Evolutionary conservation across 2,888 invertebrate genomes (phyloP).

Genomic region (Peribatodes rhomboidaria): DNA sequence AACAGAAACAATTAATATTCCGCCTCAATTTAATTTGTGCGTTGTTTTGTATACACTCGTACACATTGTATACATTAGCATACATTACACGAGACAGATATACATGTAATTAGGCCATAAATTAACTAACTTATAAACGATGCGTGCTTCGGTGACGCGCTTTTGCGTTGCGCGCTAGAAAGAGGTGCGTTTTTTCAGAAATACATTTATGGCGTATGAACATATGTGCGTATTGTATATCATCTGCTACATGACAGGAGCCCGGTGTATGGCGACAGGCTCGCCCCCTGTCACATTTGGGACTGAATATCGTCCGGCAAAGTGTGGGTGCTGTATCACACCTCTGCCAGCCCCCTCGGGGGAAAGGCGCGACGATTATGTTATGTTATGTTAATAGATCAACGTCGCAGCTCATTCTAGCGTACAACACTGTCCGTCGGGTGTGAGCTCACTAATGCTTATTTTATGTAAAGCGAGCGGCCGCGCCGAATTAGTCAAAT

Average conservation of each 20-base stretch:
- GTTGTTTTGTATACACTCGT: slow-evolving; percentile 53
- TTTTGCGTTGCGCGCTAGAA: background rate
- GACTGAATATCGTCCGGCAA: no score
- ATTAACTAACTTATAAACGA: slow-evolving; percentile 63
- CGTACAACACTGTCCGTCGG: slow-evolving; percentile 4
- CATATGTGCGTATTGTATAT: no score
- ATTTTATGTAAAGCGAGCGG: slow-evolving; percentile 38
- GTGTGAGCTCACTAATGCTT: slow-evolving; percentile 31
- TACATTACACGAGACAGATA: slow-evolving; percentile 51
- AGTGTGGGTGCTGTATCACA: no score
- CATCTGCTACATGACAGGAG: no score
- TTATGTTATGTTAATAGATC: no score
- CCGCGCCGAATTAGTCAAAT: slow-evolving; percentile 58
- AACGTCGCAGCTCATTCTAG: slow-evolving; percentile 3
- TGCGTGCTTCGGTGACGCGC: slow-evolving; percentile 31
- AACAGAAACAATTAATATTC: slow-evolving; percentile 60
- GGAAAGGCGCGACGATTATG: no score
- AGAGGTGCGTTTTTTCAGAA: background rate
- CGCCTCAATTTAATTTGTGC: slow-evolving; percentile 61
- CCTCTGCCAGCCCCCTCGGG: no score
- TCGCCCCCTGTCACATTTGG: no score
- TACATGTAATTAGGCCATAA: slow-evolving; percentile 74
- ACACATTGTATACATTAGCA: slow-evolving; percentile 52
- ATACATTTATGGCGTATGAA: background rate
- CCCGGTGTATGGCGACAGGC: no score